Evolutionary conservation across 2,113 vertebrate genomes (phyloP).

Genomic region (Lagenorhynchus albirostris): DNA sequence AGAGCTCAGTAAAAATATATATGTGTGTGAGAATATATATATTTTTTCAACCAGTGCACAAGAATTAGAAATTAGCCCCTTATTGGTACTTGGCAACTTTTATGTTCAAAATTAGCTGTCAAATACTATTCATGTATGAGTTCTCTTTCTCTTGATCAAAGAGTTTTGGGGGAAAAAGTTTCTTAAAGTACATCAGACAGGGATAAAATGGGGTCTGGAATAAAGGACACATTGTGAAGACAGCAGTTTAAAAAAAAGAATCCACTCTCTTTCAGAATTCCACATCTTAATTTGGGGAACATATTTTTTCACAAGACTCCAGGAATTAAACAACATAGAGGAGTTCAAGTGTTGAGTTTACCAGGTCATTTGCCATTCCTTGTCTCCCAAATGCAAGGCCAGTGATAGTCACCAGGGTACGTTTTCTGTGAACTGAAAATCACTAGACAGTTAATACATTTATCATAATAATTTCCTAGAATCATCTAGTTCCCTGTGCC

Average conservation of each 20-base stretch:
- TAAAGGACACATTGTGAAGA: slow-evolving; percentile 46
- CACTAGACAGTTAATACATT: slow-evolving; percentile 53
- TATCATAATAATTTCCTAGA: slow-evolving; percentile 48
- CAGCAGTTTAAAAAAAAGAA: not conserved
- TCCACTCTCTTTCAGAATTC: slow-evolving; percentile 15
- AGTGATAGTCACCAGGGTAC: not conserved
- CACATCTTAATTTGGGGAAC: slow-evolving; percentile 40
- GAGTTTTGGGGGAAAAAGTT: slow-evolving; percentile 51
- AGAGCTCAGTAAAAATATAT: slow-evolving; percentile 80
- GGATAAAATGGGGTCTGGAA: slow-evolving; percentile 44
- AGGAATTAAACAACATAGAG: slow-evolving; percentile 56
- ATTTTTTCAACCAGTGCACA: slow-evolving; percentile 64
- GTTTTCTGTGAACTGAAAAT: slow-evolving; percentile 59
- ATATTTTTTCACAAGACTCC: slow-evolving; percentile 51
- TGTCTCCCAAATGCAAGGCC: slow-evolving; percentile 61
- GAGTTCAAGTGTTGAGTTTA: slow-evolving; percentile 40
- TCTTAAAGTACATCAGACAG: slow-evolving; percentile 56
- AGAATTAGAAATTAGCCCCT: slow-evolving; percentile 64
- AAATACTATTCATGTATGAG: slow-evolving; percentile 36
- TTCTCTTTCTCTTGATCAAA: slow-evolving; percentile 61
- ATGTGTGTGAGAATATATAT: slow-evolving; percentile 69
- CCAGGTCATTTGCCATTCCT: slow-evolving; percentile 47
- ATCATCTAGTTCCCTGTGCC: slow-evolving; percentile 42
- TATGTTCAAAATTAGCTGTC: slow-evolving; percentile 50
- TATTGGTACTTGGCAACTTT: slow-evolving; percentile 59